A percentile compares a stretch with the other conserved stretches of the same genome.
phyloP scores from a whole-genome alignment of 92 coral and sea anemone species.

The Parazoanthus atlanticus region DNA sequence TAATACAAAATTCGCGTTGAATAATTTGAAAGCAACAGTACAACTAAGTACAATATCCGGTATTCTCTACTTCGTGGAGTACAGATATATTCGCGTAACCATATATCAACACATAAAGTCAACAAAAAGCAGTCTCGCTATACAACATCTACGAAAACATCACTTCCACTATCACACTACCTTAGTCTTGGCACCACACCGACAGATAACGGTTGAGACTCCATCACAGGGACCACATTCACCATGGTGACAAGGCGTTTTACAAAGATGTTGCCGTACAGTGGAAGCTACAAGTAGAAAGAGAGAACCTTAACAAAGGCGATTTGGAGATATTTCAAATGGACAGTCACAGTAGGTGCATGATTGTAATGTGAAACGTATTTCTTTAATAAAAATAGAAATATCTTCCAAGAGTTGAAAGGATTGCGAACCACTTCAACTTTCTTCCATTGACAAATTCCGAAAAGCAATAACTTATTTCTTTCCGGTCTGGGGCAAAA shows the following conservation, averaged over 20 bases:
- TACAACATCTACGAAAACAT: not conserved
- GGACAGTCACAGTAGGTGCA: too few species aligned
- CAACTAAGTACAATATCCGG: not conserved
- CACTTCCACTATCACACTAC: conserved; percentile 34
- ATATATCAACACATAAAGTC: not conserved
- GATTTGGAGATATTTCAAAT: not conserved
- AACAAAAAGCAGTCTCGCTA: not conserved
- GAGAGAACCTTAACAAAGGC: not conserved
- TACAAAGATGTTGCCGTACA: conserved; percentile 69
- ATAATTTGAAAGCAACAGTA: not conserved
- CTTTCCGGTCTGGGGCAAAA: too few species aligned
- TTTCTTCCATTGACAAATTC: too few species aligned
- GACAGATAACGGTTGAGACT: conserved; percentile 68
- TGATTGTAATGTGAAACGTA: too few species aligned
- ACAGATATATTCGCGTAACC: too few species aligned
- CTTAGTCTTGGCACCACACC: conserved; percentile 85
- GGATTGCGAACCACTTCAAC: too few species aligned
- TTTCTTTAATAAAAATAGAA: too few species aligned
- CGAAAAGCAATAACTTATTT: too few species aligned
- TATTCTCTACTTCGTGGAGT: not conserved
- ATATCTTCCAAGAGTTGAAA: too few species aligned
- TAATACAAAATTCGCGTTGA: not conserved
- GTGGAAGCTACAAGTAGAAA: not conserved
- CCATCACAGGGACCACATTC: conserved; percentile 92
- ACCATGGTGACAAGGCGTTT: conserved; percentile 84